Conservation (phyloP, 2,888 invertebrate species). For the Gryllus longicercus region DNA sequence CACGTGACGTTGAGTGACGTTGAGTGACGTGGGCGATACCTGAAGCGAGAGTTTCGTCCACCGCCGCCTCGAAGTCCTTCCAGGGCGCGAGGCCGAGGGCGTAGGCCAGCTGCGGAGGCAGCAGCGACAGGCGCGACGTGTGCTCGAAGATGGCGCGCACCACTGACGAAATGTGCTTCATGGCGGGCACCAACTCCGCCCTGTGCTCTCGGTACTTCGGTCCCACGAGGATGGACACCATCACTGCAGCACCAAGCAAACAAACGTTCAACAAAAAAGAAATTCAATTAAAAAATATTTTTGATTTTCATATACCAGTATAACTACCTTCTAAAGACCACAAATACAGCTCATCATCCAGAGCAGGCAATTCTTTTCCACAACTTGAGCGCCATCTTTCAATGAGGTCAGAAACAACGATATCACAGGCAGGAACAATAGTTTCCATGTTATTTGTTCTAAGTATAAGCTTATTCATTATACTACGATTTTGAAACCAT, state of each 20-base stretch:
- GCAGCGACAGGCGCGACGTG: constrained; percentile 63
- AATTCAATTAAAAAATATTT: too few relatives aligned
- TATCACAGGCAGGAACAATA: too few relatives aligned
- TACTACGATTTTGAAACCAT: not conserved
- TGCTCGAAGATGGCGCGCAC: constrained; percentile 72
- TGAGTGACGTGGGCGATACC: constrained; percentile 46
- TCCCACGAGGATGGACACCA: constrained; percentile 56
- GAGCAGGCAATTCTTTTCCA: not conserved
- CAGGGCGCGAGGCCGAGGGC: constrained; percentile 63
- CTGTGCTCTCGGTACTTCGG: constrained; percentile 43
- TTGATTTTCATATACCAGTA: too few relatives aligned
- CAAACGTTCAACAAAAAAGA: too few relatives aligned
- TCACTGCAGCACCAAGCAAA: constrained; percentile 49
- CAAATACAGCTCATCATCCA: not conserved
- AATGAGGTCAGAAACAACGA: too few relatives aligned
- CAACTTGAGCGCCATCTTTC: not conserved
- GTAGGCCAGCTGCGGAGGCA: constrained; percentile 65
- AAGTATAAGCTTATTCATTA: not conserved
- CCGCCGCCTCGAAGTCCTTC: constrained; percentile 68
- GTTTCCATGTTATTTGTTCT: too few relatives aligned
- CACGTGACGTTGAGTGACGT: too few relatives aligned
- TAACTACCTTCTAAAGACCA: not conserved
- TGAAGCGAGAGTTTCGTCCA: constrained; percentile 59
- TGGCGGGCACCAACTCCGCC: constrained; percentile 47
- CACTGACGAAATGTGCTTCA: constrained; percentile 57